These are phyloP conservation scores for Lophotriccus pileatus DNA, from an alignment of 2,797 vertebrate genomes.

Conservation along the genomic window DNA sequence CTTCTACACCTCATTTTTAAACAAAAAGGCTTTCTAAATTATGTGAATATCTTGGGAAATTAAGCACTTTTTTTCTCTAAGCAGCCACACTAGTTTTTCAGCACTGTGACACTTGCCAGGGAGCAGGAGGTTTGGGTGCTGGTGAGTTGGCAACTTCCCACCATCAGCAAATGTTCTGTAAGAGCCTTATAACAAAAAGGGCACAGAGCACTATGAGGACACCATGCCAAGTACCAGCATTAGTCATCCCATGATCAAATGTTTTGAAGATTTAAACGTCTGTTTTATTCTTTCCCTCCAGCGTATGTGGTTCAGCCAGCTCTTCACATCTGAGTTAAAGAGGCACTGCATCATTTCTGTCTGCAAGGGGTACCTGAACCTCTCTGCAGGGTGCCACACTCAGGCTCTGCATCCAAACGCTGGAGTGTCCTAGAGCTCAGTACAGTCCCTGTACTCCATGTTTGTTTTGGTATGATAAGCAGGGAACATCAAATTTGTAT, in stretches of 20 bases:
- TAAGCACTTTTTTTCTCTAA: neutral
- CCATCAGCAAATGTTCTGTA: conserved; percentile 63
- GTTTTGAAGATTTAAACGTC: conserved; percentile 58
- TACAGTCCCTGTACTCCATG: neutral
- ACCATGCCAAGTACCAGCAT: conserved; percentile 39
- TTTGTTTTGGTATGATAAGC: neutral
- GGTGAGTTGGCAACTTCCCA: conserved; percentile 60
- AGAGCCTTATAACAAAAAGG: conserved; percentile 54
- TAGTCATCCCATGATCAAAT: conserved; percentile 54
- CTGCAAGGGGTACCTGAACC: neutral
- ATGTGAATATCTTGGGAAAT: conserved; percentile 4
- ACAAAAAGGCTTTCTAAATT: neutral
- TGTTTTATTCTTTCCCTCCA: conserved; percentile 48
- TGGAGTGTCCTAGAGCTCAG: neutral
- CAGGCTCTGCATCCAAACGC: neutral
- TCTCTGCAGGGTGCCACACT: fast-evolving
- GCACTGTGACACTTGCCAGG: conserved; percentile 32
- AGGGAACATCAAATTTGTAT: neutral
- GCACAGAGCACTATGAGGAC: neutral
- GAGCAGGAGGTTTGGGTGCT: conserved; percentile 51
- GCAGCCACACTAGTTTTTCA: conserved; percentile 23
- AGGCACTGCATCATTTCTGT: neutral
- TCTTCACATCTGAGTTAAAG: conserved; percentile 32
- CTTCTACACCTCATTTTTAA: neutral
- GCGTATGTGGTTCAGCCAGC: neutral